phyloP scores from a whole-genome alignment of 2,113 vertebrate genomes.

The Corythornis vintsioides region DNA sequence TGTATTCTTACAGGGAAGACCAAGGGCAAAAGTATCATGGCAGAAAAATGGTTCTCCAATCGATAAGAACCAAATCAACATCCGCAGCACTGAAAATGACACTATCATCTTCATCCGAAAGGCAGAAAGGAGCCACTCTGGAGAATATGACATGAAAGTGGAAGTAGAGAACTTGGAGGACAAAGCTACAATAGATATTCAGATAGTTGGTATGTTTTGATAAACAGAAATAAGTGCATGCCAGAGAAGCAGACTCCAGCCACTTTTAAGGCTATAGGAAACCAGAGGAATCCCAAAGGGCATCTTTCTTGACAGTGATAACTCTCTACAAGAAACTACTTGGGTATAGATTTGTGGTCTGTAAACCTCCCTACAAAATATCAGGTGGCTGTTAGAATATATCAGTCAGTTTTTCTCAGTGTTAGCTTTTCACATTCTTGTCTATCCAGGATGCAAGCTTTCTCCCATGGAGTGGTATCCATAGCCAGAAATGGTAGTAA shows the following conservation, averaged over 20 bases:
- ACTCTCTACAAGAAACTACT: neutral
- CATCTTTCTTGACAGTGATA: neutral
- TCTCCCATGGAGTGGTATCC: neutral
- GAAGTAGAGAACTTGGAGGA: constrained; percentile 91
- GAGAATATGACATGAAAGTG: constrained; percentile 91
- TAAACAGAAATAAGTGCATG: neutral
- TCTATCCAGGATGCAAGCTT: neutral
- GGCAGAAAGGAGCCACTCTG: constrained; percentile 92
- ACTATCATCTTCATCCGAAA: constrained; percentile 98
- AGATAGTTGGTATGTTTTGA: constrained; percentile 88
- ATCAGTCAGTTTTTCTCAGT: neutral
- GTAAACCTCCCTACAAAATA: neutral
- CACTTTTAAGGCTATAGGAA: neutral
- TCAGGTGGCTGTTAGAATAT: neutral
- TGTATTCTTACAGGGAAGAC: constrained; percentile 84
- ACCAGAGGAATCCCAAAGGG: neutral
- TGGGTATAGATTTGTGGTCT: neutral
- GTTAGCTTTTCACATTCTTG: neutral
- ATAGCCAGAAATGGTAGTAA: neutral
- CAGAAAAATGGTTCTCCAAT: constrained; percentile 87
- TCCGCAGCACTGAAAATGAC: constrained; percentile 94
- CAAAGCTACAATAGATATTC: constrained; percentile 89
- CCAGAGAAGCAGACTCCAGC: neutral
- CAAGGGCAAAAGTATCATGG: constrained; percentile 92
- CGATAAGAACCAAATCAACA: constrained; percentile 89